Evolutionary conservation across 1,140 invertebrate species (phyloP), one percentile per base, ranked within the genome.

Genomic region (Matsumurasca onukii): DNA sequence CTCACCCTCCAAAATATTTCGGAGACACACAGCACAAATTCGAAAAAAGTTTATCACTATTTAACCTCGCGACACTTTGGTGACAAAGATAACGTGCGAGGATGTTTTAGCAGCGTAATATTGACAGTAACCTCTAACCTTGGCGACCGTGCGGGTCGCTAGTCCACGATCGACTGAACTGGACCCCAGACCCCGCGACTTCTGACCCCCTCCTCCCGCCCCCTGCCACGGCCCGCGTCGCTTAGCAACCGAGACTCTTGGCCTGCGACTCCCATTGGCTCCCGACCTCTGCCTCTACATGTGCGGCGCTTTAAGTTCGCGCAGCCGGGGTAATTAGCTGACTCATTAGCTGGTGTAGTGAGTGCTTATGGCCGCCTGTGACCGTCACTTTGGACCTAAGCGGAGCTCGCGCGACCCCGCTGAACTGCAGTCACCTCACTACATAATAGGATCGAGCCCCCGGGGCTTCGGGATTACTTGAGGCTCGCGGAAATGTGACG

Each of bases 221-320:
- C n/a, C n/a, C n/a, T n/a, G n/a, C n/a, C n/a, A n/a, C n/a, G n/a
- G n/a, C n/a, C n/a, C 57, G 27, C 64, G 17, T 27, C 57, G 31
- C 30, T 30, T 68, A 57, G 51, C 52, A 65, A 65, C 62, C 9
- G 30, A 25, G 55, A 24, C 66, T 31, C 34, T 51, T 68, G 67
- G 67, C 67, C 67, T 68, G 31, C 45, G 30, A 49, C 67, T 68
- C 57, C 67, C 31, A 68, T 68, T 68, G 67, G 67, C 67, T 55
- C 51, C 67, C 30, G 51, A 57, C 52, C 67, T 39, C 61, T 49
- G 31, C 31, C 20, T 20, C 34, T 20, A 25, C 20, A 30, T 27
- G 17, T 29, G 31, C 57, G 55, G 52, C 25, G 57, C 45, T 48
- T 57, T 57, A 48, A 25, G 51, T 61, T 34, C n/a, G 65, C 49